Base-by-base conservation (phyloP, 2,797 vertebrate species). In the Micrastur ruficollis region DNA sequence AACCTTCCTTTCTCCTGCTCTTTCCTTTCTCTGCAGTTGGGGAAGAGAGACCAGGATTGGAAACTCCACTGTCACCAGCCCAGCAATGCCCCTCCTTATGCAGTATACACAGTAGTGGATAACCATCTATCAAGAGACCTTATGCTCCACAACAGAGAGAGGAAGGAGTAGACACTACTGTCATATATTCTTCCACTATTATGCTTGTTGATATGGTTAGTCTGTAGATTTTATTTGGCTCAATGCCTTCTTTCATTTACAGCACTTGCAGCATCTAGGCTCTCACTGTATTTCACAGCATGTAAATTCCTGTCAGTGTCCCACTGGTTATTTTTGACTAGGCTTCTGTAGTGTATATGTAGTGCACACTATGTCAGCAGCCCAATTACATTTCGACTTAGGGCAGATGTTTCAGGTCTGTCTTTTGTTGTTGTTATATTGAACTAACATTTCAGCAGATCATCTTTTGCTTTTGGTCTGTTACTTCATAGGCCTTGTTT, bases 121-220 rank as follows among this genome's bases (percentile, higher is more conserved):
- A 79, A 62, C 12, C 18, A 25, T 16, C 46, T n/a, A 25, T 5
- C 27, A 65, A 66, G 47, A 70, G 36, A 70, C 19, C 21, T 72
- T 36, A 75, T 5, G 7, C 11, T 63, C n/a, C 34, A 50, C 31
- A 11, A 27, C 17, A 71, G 13, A 59, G 12, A 53, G 12, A 70
- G 14, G 23, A 86, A 66, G 53, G 23, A 4, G 1, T 11, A 55
- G 38, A 56, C 63, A 65, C 38, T 68, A 46, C 31, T 26, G 38
- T 26, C 62, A 31, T 5, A 18, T 50, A 38, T 75, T 38, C 38
- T 65, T 75, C 36, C 63, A 72, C 42, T 73, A 29, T 84, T 72
- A 75, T 0, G 0, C 44, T 17, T 40, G 11, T 32, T 81, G 66
- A 73, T 55, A 40, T 0, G 2, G 17, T 61, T 31, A 50, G 13